Conservation (phyloP, 2,797 vertebrate species). For the Sebastolobus alascanus region DNA sequence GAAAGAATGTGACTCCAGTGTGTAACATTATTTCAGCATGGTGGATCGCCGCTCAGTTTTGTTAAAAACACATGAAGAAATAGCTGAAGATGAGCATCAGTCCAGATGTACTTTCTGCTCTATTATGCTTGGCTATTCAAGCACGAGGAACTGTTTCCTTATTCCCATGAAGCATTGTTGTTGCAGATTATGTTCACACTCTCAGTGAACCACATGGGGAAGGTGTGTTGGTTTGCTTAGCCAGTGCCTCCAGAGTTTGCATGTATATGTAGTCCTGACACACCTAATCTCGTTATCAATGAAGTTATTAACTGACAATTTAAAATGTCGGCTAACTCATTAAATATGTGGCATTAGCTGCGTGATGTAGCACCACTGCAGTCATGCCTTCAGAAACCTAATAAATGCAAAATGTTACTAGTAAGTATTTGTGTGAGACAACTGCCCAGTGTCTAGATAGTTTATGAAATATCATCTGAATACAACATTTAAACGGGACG, state of each 20-base stretch:
- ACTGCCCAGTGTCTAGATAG: neutral
- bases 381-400: neutral
- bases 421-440: neutral
- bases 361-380: neutral
- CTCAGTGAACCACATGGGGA: neutral
- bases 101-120: neutral
- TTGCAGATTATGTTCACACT: neutral
- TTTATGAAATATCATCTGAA: neutral
- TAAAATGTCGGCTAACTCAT: neutral
- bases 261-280: neutral
- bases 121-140: neutral
- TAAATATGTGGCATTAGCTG: neutral
- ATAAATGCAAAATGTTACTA: neutral
- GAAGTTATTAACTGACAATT: neutral
- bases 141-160: neutral
- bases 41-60: neutral
- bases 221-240: neutral
- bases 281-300: neutral
- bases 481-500: neutral
- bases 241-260: neutral
- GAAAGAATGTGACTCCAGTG: neutral
- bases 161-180: neutral
- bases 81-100: conserved; percentile 10
- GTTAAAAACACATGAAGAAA: neutral
- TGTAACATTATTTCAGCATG: neutral